Base-by-base conservation (phyloP, 2,888 invertebrate genomes). In the Rhingia rostrata region DNA sequence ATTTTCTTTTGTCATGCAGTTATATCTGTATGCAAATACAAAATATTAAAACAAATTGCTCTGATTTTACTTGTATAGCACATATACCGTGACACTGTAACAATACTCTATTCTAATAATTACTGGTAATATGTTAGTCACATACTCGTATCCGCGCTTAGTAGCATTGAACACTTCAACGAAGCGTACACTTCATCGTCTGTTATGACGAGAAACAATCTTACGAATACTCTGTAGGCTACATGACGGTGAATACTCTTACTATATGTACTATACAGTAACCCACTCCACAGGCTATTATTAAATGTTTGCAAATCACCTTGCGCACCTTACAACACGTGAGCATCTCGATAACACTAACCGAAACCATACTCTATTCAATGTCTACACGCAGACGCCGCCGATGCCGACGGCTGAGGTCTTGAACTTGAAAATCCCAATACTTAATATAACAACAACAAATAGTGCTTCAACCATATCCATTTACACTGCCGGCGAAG, bases 341-440 rank as follows among this genome's bases (percentile, higher is more conserved):
- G 75, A 75, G 66, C 35, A 60, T 58, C 66, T 66, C 33, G 41
- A 33, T 58, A 58, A 43, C 66, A 58, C 49, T 35, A 45, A 30
- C n/a, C 39, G 41, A 60, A 49, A 12, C 49, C 47, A 58, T 56
- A 32, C 53, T 51, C 45, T 64, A 33, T 54, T 54, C 61, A 73
- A 54, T 41, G 58, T 6, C 60, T 33, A 61, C 58, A 61, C 51
- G 14, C 41, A 41, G 22, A 37, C 63, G 4, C 22, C 12, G 4
- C 22, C n/a, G 6, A 5, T 0, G 12, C n/a, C 12, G n/a, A 32
- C 49, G 37, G 7, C 10, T 3, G 53, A 61, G 72, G 53, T 72
- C 72, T 74, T 74, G 73, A 74, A 74, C 73, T 74, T 74, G 73
- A 63, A 74, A 64, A 73, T 63, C 43, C n/a, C 45, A 45, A 33